These are phyloP conservation scores for Marmota flaviventris DNA, from an alignment of 2,113 vertebrate species.

Conservation along the genomic window DNA sequence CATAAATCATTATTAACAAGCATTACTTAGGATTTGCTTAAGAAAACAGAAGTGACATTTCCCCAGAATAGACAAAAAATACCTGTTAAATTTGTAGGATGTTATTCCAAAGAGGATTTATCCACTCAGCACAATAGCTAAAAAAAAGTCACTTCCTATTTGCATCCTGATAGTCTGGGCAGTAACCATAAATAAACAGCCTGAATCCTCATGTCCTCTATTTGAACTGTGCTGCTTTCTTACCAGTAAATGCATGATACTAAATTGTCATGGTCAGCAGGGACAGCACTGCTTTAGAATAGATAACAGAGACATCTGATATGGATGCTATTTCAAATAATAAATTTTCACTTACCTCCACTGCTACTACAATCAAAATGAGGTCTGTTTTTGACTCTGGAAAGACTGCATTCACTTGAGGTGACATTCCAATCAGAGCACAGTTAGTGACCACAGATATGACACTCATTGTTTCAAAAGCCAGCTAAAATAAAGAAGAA, in stretches of 20 bases:
- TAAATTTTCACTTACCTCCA: slow-evolving; percentile 91
- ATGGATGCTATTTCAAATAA: background rate
- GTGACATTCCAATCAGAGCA: slow-evolving; percentile 96
- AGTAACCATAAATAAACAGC: accelerated
- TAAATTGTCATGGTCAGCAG: background rate
- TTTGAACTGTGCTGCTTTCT: background rate
- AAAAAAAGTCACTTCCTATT: background rate
- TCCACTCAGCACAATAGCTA: background rate
- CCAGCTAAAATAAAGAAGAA: slow-evolving; percentile 90
- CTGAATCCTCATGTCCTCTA: background rate
- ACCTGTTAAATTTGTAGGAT: background rate
- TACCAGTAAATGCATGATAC: background rate
- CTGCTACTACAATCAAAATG: slow-evolving; percentile 92
- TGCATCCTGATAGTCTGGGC: accelerated
- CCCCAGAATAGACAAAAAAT: background rate
- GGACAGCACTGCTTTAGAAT: background rate
- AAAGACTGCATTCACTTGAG: slow-evolving; percentile 94
- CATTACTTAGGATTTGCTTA: background rate
- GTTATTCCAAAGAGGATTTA: background rate
- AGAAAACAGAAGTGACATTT: slow-evolving; percentile 28
- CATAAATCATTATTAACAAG: background rate
- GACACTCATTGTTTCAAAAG: slow-evolving; percentile 97
- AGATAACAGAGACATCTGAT: background rate
- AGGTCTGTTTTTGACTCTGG: slow-evolving; percentile 93
- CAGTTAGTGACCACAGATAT: slow-evolving; percentile 98